These are phyloP conservation scores for Hippocampus mohnikei DNA, from an alignment of 2,113 vertebrate species.

Conservation along the genomic window DNA sequence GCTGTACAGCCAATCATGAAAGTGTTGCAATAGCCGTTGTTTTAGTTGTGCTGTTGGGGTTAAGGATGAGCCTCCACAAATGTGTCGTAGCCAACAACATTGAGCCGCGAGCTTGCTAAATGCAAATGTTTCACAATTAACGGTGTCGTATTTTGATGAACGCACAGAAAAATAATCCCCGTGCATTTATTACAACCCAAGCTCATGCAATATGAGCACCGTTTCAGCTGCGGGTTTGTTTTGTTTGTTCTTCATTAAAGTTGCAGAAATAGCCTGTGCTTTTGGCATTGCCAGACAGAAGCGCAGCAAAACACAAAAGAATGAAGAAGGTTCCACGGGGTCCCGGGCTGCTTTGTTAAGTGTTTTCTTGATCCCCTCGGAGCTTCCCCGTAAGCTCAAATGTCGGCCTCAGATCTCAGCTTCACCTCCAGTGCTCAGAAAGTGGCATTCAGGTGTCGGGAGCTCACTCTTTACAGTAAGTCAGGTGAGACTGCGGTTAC, in stretches of 20 bases:
- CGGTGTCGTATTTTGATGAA: not conserved
- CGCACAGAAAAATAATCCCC: constrained; percentile 6
- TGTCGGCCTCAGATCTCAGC: constrained; percentile 49
- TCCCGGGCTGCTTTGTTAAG: constrained; percentile 54
- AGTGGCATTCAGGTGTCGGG: constrained; percentile 30
- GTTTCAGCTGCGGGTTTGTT: constrained; percentile 4
- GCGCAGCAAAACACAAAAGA: constrained; percentile 28
- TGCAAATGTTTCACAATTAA: constrained; percentile 7
- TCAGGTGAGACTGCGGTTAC: constrained; percentile 32
- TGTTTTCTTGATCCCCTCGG: constrained; percentile 54
- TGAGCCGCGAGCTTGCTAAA: not conserved
- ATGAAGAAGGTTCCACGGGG: constrained; percentile 54
- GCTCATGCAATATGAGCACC: not conserved
- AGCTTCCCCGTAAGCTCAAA: constrained; percentile 51
- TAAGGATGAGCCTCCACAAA: constrained; percentile 9
- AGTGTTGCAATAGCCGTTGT: too few species aligned
- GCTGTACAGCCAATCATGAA: too few species aligned
- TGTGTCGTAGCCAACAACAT: constrained; percentile 2
- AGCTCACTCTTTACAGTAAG: constrained; percentile 35
- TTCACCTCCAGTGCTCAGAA: constrained; percentile 44
- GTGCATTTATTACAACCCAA: not conserved
- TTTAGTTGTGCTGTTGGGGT: constrained; percentile 8
- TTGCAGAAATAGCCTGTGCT: constrained; percentile 21
- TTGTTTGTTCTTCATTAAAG: constrained; percentile 11
- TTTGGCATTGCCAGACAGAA: constrained; percentile 32